Evolutionary conservation across 1,140 invertebrate species (phyloP), one percentile per base, ranked within the genome.

Genomic region (Euglossa dilemma): DNA sequence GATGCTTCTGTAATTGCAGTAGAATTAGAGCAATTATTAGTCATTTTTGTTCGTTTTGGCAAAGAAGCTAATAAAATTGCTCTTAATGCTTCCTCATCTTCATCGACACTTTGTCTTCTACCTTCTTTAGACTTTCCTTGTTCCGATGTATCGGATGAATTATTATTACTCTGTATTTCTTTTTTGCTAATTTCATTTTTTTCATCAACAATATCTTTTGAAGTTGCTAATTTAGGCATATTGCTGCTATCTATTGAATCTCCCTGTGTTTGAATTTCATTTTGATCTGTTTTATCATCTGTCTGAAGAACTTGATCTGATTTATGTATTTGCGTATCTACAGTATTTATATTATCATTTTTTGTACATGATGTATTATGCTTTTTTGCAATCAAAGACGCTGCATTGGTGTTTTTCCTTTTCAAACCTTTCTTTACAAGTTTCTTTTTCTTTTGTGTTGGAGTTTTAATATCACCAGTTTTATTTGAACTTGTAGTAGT

Each of bases 71-170:
- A 59, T 36, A 94, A 78, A 74, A 91, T 90, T 23, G 91, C 92
- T 50, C 94, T 84, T 18, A 95, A 84, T 12, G 82, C 87, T 67
- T 94, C 91, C 67, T 94, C 94, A 63, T 95, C 94, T 50, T 94
- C 94, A 2, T 94, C 94, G 11, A 93, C 9, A 47, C 92, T 94
- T 8, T 80, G 74, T 78, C 91, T 91, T 69, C 91, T 92, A 25
- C 80, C 70, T 16, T 71, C 82, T 69, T 64, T 63, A 25, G 50
- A 36, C 6, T 72, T 76, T 6, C 2, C 25, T 16, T 56, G 16
- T 28, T 50, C 28, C 14, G 6, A n/a, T 28, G 8, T 14, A 56
- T 61, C 50, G 11, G 23, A 6, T n/a, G 43, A 52, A 7, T 36
- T 11, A 25, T 56, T 28, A 28, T 45, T 61, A 23, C 0, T 52